These are phyloP conservation scores for Litocranius walleri DNA, from an alignment of 2,113 vertebrate species.

Conservation along the genomic window DNA sequence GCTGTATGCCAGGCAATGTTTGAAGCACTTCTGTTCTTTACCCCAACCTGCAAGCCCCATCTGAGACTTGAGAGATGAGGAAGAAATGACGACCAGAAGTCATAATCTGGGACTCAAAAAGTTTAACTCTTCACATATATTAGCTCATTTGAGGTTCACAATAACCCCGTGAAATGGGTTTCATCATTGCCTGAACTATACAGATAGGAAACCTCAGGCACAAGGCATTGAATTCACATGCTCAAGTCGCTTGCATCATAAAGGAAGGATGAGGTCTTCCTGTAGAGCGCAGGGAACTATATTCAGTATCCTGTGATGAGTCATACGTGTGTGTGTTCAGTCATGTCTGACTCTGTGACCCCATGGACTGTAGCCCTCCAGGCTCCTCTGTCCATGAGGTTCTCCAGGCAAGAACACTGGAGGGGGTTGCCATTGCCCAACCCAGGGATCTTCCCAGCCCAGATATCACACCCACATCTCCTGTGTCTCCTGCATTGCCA, in stretches of 20 bases:
- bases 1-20: neutral
- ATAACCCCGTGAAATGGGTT: neutral
- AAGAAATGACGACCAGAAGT: neutral
- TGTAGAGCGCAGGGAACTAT: neutral
- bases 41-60: neutral
- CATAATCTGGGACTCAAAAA: neutral
- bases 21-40: neutral
- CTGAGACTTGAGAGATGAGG: neutral
- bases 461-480: neutral
- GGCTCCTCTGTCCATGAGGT: neutral
- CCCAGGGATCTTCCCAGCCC: neutral
- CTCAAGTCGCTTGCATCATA: neutral
- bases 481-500: neutral
- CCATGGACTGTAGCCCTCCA: neutral
- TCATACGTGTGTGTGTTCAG: neutral
- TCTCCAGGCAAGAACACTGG: neutral
- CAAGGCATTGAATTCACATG: neutral
- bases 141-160: neutral
- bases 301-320: neutral
- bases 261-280: neutral
- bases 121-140: neutral
- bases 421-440: neutral
- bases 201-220: neutral
- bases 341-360: neutral
- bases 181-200: neutral